Base-by-base conservation (phyloP, 2,113 vertebrate species). In the Heterotis niloticus region DNA sequence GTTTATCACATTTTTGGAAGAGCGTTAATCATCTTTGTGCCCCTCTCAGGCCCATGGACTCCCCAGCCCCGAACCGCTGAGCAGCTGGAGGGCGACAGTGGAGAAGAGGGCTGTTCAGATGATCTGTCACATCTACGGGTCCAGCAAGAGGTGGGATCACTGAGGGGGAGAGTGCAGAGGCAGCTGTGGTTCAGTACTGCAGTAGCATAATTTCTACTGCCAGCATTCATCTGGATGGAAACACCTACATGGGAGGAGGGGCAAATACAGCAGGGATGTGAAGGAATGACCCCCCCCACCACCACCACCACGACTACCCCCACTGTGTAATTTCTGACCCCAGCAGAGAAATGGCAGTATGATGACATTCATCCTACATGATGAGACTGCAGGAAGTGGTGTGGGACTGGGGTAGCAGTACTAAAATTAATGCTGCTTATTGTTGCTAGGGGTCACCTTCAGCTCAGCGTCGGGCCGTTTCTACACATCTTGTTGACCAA, bases 51-150 rank as follows among this genome's bases (percentile, higher is more conserved):
- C 87, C 0, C 96, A 98, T 20, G 90, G 89, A 16, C 86, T 96
- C 79, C 92, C 90, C 0, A 94, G 88, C 84, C 95, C 93, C 44
- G 85, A 93, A 0, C 83, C 34, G 18, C 89, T 98, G 84, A 81
- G 89, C 84, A 87, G 80, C 66, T 96, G 94, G 82, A 90, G 88
- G 75, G 64, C 78, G 80, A 88, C 78, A 54, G 91, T 97, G 34
- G 96, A 99, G 52, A 89, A 88, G 87, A 93, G 95, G 85, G 92
- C 94, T 0, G 86, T 99, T 78, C 96, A 98, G 66, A 93, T 91
- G 20, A 82, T 94, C 44, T 85, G 82, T 78, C 91, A 93, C 10
- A 0, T 96, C 65, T 91, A 91, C 79, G 86, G 92, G 0, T 83
- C 85, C 59, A 91, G 86, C 82, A 90, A 92, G 79, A 93, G 93